These are phyloP conservation scores for Megaptera novaeangliae DNA, from an alignment of 2,113 vertebrate species.

Conservation along the genomic window DNA sequence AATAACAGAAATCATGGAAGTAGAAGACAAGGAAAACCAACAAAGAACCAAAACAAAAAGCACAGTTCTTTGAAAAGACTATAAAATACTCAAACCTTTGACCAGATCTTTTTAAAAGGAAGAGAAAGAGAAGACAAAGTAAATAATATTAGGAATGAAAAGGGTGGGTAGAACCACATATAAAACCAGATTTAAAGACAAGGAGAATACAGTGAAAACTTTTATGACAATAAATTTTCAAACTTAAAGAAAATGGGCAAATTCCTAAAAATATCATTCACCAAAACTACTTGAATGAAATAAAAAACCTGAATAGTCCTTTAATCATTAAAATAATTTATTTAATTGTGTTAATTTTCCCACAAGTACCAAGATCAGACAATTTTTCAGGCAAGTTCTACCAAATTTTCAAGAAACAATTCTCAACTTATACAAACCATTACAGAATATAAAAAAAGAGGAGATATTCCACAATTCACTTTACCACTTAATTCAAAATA, in stretches of 20 bases:
- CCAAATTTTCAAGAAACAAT: conserved; percentile 1
- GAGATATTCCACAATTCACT: neutral
- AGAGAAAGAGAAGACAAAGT: neutral
- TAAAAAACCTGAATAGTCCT: neutral
- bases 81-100: neutral
- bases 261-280: neutral
- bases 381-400: neutral
- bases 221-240: neutral
- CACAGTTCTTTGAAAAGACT: neutral
- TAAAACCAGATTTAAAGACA: neutral
- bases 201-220: neutral
- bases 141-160: neutral
- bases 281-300: neutral
- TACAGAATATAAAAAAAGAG: neutral
- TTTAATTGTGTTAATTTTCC: neutral
- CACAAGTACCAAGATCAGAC: neutral
- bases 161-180: neutral
- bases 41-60: neutral
- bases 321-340: neutral
- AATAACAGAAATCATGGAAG: neutral
- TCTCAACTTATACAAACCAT: neutral
- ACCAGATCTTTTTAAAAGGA: neutral
- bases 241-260: neutral
- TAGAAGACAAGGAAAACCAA: neutral
- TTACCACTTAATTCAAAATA: neutral